Percentiles rank a stretch among this genome's conserved stretches.
Evolutionary conservation across 2,888 invertebrate species (phyloP).

Genomic region (Eupsilia transversa): DNA sequence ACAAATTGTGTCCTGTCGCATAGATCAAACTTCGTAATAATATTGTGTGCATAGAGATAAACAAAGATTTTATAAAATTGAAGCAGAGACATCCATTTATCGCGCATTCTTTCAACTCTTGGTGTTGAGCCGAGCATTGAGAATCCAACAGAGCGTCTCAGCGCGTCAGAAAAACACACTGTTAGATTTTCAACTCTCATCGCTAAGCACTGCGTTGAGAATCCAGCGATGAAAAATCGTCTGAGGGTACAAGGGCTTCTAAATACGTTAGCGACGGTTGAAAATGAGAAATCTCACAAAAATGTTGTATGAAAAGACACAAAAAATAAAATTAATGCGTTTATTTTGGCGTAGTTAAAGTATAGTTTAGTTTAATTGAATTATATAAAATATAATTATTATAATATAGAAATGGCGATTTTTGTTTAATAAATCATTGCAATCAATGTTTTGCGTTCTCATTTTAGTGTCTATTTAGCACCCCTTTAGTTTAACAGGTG

Average conservation of each 20-base stretch:
- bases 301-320: constrained; percentile 16
- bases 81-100: too few relatives aligned
- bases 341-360: constrained; percentile 32
- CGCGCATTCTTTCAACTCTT: neutral
- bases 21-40: too few relatives aligned
- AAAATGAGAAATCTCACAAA: neutral
- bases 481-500: too few relatives aligned
- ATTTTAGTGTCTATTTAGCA: too few relatives aligned
- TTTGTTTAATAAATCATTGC: constrained; percentile 77
- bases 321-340: neutral
- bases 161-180: neutral
- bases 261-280: too few relatives aligned
- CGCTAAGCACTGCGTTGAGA: too few relatives aligned
- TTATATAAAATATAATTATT: constrained; percentile 59
- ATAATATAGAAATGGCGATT: constrained; percentile 66
- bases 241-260: neutral
- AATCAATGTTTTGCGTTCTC: constrained; percentile 62
- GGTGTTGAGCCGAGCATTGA: neutral
- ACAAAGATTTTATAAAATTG: neutral
- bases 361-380: constrained; percentile 51
- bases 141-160: neutral
- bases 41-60: neutral
- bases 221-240: neutral
- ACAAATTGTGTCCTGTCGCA: neutral
- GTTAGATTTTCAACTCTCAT: neutral